Evolutionary conservation across 2,113 vertebrate genomes (phyloP), one percentile per base, ranked within the genome.

Genomic region (Forbesichthys agassizii): DNA sequence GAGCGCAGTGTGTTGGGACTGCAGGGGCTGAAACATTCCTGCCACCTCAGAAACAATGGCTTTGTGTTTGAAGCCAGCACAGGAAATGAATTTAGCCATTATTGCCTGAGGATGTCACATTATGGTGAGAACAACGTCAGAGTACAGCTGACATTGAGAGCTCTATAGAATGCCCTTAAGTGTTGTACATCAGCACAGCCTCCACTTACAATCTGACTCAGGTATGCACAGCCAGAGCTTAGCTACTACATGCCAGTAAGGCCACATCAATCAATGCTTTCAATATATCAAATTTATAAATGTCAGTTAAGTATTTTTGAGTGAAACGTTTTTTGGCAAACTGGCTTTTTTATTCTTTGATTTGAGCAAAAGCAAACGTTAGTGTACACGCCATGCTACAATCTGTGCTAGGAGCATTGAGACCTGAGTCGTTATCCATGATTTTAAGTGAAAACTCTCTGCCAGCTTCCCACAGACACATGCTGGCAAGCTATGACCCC

Each of bases 1-100:
- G 58, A 66, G 51, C 53, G 70, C 57, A 27, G 61, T 66, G 7
- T 8, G 33, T 14, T 20, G 3, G 46, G 55, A 71, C 69, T 60
- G 66, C 74, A 9, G 46, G 61, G n/a, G 61, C 61, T 84, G 52
- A 79, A 72, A 69, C 69, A 53, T 83, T 77, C 55, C 70, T 51
- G 72, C 73, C 75, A 57, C 57, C 14, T 65, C 75, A 64, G 16
- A 16, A 75, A 85, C 73, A 72, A 82, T 60, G 48, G 68, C 75
- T 81, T 63, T 77, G 72, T 71, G 62, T 74, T 54, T 56, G 78
- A 46, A 59, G 61, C 56, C 64, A 27, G 33, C 1, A 66, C 68
- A 79, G 79, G 74, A 84, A 76, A 82, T 82, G n/a, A 63, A 59
- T 13, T 67, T 13, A 36, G 67, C 61, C 10, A 52, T 64, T 67